A percentile compares a stretch with the other conserved stretches of the same genome.
Conservation (phyloP, 2,888 invertebrate genomes). For the Sceliomorpha sp. region DNA sequence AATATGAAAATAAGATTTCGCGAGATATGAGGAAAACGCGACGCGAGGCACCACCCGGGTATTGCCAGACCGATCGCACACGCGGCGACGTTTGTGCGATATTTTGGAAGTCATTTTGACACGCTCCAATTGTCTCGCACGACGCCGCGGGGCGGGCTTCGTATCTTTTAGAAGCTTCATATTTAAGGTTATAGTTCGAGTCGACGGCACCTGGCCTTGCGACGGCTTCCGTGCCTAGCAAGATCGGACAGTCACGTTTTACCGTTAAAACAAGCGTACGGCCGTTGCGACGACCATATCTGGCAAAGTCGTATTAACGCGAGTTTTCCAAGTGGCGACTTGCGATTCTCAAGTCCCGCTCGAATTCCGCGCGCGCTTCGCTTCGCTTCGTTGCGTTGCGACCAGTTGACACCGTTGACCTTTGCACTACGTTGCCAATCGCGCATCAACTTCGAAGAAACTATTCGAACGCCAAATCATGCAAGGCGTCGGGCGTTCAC, state of each 20-base stretch:
- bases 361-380: background rate
- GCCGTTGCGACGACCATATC: too few species aligned
- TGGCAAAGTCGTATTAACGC: too few species aligned
- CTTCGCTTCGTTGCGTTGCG: too few species aligned
- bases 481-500: slow-evolving; percentile 47
- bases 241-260: too few species aligned
- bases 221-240: too few species aligned
- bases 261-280: too few species aligned
- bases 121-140: background rate
- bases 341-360: too few species aligned
- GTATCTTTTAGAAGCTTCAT: too few species aligned
- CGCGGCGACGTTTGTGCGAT: slow-evolving; percentile 6
- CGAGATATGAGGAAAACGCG: background rate
- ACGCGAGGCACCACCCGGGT: slow-evolving; percentile 1
- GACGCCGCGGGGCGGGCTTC: background rate
- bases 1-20: background rate
- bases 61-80: slow-evolving; percentile 6
- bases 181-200: background rate
- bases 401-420: slow-evolving; percentile 1
- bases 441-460: background rate
- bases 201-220: too few species aligned
- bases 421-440: background rate
- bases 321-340: too few species aligned
- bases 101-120: background rate
- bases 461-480: slow-evolving; percentile 21